These are phyloP conservation scores for Microcaecilia unicolor DNA, from an alignment of 2,797 vertebrate genomes.

Conservation along the genomic window DNA sequence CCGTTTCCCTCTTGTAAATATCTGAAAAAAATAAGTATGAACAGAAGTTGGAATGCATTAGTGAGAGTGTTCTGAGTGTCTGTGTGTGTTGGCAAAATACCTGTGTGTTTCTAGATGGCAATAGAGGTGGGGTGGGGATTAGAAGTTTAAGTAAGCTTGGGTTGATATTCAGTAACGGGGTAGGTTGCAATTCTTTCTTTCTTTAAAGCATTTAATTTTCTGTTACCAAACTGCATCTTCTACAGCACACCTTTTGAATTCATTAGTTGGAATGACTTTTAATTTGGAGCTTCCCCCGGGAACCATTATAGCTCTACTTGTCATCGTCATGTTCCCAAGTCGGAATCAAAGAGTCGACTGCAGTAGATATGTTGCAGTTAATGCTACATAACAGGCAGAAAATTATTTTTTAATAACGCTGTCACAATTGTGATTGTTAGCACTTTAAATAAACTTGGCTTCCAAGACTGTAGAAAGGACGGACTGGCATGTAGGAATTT, in stretches of 20 bases:
- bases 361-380: slow-evolving; percentile 64
- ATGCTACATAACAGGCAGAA: slow-evolving; percentile 31
- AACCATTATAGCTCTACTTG: slow-evolving; percentile 78
- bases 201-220: slow-evolving; percentile 41
- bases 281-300: slow-evolving; percentile 81
- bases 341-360: slow-evolving; percentile 62
- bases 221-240: slow-evolving; percentile 57
- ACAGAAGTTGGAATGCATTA: too few species aligned
- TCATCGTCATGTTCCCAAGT: slow-evolving; percentile 72
- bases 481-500: too few species aligned
- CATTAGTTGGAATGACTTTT: slow-evolving; percentile 78
- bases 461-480: slow-evolving; percentile 35
- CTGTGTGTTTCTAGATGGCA: too few species aligned
- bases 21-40: too few species aligned
- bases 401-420: slow-evolving; percentile 40
- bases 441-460: slow-evolving; percentile 48
- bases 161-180: slow-evolving; percentile 35
- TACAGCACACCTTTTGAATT: slow-evolving; percentile 71
- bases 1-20: too few species aligned
- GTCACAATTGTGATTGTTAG: slow-evolving; percentile 45
- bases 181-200: slow-evolving; percentile 39
- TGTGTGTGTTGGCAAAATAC: too few species aligned
- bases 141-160: slow-evolving; percentile 22
- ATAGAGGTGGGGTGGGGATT: slow-evolving; percentile 22
- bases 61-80: too few species aligned